Evolutionary conservation across 2,797 vertebrate genomes (phyloP).

Genomic region (Hozukius guyotensis): DNA sequence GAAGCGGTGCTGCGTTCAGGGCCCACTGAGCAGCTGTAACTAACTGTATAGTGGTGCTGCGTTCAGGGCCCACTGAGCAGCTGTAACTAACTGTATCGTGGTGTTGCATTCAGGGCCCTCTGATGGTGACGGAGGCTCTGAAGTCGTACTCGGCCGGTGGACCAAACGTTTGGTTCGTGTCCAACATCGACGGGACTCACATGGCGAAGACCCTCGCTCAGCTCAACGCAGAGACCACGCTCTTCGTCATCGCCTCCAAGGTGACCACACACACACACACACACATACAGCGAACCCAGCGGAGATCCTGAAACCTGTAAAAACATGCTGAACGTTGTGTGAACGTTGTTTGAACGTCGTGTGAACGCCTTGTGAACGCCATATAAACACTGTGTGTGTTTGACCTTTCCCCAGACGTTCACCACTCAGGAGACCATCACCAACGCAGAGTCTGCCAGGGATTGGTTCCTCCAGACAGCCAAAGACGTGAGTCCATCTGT

Average conservation of each 20-base stretch:
- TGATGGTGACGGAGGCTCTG: slow-evolving; percentile 97
- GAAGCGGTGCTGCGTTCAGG: background rate
- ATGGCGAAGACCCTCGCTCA: slow-evolving; percentile 91
- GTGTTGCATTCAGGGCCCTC: slow-evolving; percentile 82
- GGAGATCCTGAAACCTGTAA: too few species aligned
- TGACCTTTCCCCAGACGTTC: slow-evolving; percentile 87
- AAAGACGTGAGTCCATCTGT: slow-evolving; percentile 87
- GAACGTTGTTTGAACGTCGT: too few species aligned
- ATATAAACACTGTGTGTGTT: background rate
- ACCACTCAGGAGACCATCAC: slow-evolving; percentile 99
- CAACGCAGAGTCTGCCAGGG: slow-evolving; percentile 94
- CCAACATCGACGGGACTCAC: slow-evolving; percentile 98
- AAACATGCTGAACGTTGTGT: too few species aligned
- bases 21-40: background rate
- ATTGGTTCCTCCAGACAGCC: slow-evolving; percentile 91
- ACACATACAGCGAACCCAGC: too few species aligned
- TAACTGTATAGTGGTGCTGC: background rate
- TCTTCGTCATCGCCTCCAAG: slow-evolving; percentile 98
- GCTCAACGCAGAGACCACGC: slow-evolving; percentile 89
- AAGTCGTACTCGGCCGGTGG: slow-evolving; percentile 92
- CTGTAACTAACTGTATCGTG: background rate
- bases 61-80: background rate
- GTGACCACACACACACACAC: slow-evolving; percentile 63
- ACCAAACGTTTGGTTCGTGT: slow-evolving; percentile 96
- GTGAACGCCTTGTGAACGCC: background rate